These are phyloP conservation scores for Heliocidaris tuberculata DNA, from an alignment of 35 echinoderm and acorn worm species.

Conservation along the genomic window DNA sequence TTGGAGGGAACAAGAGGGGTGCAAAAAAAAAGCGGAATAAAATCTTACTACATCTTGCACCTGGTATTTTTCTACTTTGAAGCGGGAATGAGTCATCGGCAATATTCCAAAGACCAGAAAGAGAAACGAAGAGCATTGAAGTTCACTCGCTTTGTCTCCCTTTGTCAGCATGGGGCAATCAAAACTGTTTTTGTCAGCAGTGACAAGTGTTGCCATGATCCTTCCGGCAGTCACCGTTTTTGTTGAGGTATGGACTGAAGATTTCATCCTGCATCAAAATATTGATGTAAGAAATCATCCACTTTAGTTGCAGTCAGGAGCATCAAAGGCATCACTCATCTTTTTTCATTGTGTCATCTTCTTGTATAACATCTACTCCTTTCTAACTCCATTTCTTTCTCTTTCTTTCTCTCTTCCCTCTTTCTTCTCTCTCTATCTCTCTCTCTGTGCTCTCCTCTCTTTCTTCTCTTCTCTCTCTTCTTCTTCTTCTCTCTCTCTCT, in stretches of 20 bases:
- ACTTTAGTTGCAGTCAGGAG: not conserved
- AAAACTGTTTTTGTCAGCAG: not conserved
- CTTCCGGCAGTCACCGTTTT: not conserved
- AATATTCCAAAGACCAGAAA: not conserved
- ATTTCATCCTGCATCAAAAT: not conserved
- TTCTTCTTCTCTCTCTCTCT: too few relatives aligned
- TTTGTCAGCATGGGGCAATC: not conserved
- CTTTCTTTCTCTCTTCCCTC: too few relatives aligned
- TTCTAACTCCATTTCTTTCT: too few relatives aligned
- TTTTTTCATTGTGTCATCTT: too few relatives aligned
- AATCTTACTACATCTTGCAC: not conserved
- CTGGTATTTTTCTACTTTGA: conserved; percentile 11
- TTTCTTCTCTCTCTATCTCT: too few relatives aligned
- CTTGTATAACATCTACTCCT: too few relatives aligned
- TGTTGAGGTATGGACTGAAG: not conserved
- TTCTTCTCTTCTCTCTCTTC: too few relatives aligned
- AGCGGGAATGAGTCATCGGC: not conserved
- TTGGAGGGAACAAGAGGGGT: not conserved
- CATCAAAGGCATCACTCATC: too few relatives aligned
- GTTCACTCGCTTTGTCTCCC: not conserved
- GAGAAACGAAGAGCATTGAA: not conserved
- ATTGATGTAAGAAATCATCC: not conserved
- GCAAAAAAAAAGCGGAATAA: not conserved
- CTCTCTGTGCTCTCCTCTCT: too few relatives aligned
- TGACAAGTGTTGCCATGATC: not conserved